Conservation (phyloP, 2,113 vertebrate species). For the Brachirus orientalis region DNA sequence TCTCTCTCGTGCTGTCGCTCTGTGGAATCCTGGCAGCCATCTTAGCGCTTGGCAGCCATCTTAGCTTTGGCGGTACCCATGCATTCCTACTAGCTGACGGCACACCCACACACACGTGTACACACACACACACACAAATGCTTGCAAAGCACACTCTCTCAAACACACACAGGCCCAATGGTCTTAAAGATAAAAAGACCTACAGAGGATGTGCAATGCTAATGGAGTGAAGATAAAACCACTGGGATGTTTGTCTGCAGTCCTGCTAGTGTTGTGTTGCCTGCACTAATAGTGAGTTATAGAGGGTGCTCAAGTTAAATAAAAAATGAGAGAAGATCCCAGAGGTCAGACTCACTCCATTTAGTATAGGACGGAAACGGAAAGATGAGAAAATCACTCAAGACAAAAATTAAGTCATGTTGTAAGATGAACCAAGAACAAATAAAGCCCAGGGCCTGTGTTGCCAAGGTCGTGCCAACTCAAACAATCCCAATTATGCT, state of each 20-base stretch:
- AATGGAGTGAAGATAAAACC: conserved; percentile 36
- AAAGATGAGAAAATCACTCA: background rate
- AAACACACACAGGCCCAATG: conserved; percentile 55
- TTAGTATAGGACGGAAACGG: background rate
- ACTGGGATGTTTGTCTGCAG: conserved; percentile 32
- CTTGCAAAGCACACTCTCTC: conserved; percentile 36
- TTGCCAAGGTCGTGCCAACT: background rate
- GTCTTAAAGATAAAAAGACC: conserved; percentile 73
- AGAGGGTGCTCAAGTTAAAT: background rate
- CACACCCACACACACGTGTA: conserved; percentile 59
- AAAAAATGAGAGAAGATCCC: conserved; percentile 12
- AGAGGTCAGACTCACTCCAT: background rate
- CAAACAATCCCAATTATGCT: background rate
- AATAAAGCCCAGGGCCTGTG: background rate
- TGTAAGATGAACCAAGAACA: background rate
- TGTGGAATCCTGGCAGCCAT: conserved; percentile 92
- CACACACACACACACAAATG: conserved; percentile 55
- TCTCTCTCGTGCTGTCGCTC: conserved; percentile 74
- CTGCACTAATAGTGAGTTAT: background rate
- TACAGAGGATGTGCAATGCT: conserved; percentile 44
- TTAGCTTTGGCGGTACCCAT: conserved; percentile 88
- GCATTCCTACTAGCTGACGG: conserved; percentile 84
- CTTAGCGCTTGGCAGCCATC: conserved; percentile 96
- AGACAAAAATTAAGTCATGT: background rate
- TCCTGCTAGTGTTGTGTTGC: conserved; percentile 11